Evolutionary conservation across 2,888 invertebrate genomes (phyloP).

Genomic region (Cerceris rybyensis): DNA sequence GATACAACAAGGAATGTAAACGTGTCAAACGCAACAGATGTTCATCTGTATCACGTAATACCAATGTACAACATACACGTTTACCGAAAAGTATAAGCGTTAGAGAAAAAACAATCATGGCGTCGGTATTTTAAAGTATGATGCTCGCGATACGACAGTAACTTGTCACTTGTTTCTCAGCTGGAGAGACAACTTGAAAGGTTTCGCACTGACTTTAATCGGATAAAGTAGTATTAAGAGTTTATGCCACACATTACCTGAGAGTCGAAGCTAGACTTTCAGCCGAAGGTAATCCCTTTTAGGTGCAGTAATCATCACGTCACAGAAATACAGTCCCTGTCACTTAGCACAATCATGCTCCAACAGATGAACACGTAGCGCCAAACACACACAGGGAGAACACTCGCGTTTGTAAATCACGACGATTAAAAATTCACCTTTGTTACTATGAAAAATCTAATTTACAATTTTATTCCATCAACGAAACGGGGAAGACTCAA

Average conservation of each 20-base stretch:
- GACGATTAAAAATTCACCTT: not conserved
- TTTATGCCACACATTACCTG: conserved; percentile 52
- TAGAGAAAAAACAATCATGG: conserved; percentile 8
- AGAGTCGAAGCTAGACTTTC: conserved; percentile 33
- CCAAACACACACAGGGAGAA: not conserved
- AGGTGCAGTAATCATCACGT: conserved; percentile 52
- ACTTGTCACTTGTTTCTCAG: conserved; percentile 39
- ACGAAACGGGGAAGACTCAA: conserved; percentile 19
- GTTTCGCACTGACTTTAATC: conserved; percentile 55
- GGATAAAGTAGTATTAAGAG: conserved; percentile 42
- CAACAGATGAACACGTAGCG: not conserved
- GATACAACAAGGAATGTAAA: no score
- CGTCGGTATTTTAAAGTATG: not conserved
- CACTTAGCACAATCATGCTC: conserved; percentile 37
- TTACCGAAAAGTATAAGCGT: not conserved
- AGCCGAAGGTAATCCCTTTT: conserved; percentile 55
- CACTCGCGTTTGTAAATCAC: not conserved
- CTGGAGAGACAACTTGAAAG: conserved; percentile 24
- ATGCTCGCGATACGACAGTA: conserved; percentile 12
- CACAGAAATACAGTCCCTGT: conserved; percentile 35
- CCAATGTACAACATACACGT: no score
- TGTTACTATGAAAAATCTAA: no score
- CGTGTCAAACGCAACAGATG: not conserved
- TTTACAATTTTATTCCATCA: not conserved
- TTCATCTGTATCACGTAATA: not conserved